Percentiles rank a stretch among this genome's conserved stretches.
Evolutionary conservation across 2,888 invertebrate genomes (phyloP).

Genomic region (Leucania comma): DNA sequence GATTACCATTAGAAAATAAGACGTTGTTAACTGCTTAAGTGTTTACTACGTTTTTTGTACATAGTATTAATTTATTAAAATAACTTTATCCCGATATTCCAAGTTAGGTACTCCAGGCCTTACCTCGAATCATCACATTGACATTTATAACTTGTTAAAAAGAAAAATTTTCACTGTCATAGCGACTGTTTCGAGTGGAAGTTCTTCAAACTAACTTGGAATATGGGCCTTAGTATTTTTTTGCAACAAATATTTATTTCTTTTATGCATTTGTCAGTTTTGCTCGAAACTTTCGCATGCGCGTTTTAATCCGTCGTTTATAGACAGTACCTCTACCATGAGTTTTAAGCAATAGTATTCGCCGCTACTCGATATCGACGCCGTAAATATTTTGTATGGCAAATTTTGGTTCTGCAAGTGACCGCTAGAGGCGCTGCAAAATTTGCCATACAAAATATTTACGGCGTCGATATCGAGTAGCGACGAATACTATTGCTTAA

Average conservation of each 20-base stretch:
- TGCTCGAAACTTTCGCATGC: conserved; percentile 36
- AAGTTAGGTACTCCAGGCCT: neutral
- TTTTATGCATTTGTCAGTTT: conserved; percentile 11
- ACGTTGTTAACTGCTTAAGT: conserved; percentile 82
- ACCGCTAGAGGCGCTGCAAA: no score
- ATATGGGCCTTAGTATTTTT: neutral
- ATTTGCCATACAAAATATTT: no score
- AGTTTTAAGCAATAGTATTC: no score
- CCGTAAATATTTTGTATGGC: no score
- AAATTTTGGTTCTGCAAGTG: no score
- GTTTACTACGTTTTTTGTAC: conserved; percentile 75
- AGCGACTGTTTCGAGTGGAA: no score
- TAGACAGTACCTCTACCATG: no score
- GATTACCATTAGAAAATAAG: conserved; percentile 88
- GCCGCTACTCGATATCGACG: no score
- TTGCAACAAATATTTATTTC: conserved; percentile 9
- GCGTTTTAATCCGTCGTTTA: conserved; percentile 2
- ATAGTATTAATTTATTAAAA: conserved; percentile 50
- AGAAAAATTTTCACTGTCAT: neutral
- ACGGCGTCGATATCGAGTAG: no score
- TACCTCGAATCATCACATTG: neutral
- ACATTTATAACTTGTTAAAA: no score
- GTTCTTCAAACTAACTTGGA: neutral
- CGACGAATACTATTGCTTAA: no score
- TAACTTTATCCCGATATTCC: neutral